Percentiles rank a stretch among this genome's conserved stretches.
Evolutionary conservation across 2,797 vertebrate species (phyloP).

Genomic region (Perdix hodgsoniae): DNA sequence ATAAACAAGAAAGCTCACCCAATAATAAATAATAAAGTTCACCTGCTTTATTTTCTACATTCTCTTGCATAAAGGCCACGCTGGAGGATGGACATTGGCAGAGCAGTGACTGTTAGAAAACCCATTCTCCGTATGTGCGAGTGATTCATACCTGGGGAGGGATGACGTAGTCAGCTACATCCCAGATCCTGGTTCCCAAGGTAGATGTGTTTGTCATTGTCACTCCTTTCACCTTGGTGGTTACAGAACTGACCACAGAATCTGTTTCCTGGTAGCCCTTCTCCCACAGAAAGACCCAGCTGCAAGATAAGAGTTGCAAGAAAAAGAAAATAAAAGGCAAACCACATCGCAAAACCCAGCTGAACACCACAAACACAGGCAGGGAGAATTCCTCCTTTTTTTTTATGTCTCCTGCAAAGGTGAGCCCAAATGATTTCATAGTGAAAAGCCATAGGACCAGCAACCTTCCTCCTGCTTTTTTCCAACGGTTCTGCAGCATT

Average conservation of each 20-base stretch:
- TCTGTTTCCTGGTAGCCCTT: conserved; percentile 91
- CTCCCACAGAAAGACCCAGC: conserved; percentile 90
- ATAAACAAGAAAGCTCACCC: too few species aligned
- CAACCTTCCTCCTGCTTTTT: not conserved
- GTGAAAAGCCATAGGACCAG: not conserved
- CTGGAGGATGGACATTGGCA: not conserved
- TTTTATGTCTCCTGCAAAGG: not conserved
- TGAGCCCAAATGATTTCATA: fast-evolving
- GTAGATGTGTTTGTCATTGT: conserved; percentile 81
- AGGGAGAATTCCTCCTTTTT: not conserved
- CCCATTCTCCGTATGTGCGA: not conserved
- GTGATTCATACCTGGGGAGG: conserved; percentile 84
- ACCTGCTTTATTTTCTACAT: not conserved
- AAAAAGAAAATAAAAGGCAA: not conserved
- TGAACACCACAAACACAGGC: not conserved
- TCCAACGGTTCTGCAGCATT: not conserved
- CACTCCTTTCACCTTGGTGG: conserved; percentile 90
- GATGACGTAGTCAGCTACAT: conserved; percentile 89
- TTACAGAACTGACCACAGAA: conserved; percentile 86
- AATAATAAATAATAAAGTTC: not conserved
- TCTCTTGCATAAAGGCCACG: fast-evolving
- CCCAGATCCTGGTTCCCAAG: conserved; percentile 84
- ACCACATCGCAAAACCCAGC: not conserved
- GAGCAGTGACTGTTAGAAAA: not conserved
- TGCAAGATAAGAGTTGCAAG: conserved; percentile 60